Percentiles rank a stretch among this genome's conserved stretches.
phyloP scores from a whole-genome alignment of 2,113 vertebrate species.

The Orthochromis malagaraziensis region DNA sequence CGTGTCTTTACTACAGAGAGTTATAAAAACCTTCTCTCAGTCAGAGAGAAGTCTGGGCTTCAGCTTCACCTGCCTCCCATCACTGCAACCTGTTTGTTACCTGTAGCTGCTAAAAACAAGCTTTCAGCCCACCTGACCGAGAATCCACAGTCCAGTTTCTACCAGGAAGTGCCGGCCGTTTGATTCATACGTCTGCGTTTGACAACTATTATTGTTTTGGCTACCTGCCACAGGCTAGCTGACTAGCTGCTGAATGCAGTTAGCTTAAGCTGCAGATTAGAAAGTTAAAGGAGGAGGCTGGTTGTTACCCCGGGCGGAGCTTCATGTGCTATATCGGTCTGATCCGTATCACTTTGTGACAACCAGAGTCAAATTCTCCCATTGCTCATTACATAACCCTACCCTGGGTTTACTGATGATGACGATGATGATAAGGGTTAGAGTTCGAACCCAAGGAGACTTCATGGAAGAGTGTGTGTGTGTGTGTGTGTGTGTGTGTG shows the following conservation, averaged over 20 bases:
- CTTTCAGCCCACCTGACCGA: neutral
- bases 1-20: neutral
- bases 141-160: neutral
- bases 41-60: neutral
- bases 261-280: conserved; percentile 68
- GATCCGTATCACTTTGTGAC: conserved; percentile 3
- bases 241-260: conserved; percentile 58
- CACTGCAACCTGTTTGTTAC: neutral
- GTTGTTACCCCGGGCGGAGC: conserved; percentile 1
- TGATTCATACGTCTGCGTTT: conserved; percentile 21
- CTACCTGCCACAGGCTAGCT: neutral
- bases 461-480: neutral
- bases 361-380: neutral
- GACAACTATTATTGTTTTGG: conserved; percentile 24
- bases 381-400: neutral
- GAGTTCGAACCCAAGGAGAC: neutral
- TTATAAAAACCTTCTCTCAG: neutral
- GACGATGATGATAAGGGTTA: neutral
- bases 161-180: neutral
- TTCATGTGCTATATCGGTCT: conserved; percentile 32
- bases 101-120: neutral
- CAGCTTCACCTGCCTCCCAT: neutral
- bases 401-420: neutral
- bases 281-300: conserved; percentile 30
- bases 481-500: neutral